These are phyloP conservation scores for Linyphia triangularis DNA, from an alignment of 2,888 invertebrate genomes.

Conservation along the genomic window DNA sequence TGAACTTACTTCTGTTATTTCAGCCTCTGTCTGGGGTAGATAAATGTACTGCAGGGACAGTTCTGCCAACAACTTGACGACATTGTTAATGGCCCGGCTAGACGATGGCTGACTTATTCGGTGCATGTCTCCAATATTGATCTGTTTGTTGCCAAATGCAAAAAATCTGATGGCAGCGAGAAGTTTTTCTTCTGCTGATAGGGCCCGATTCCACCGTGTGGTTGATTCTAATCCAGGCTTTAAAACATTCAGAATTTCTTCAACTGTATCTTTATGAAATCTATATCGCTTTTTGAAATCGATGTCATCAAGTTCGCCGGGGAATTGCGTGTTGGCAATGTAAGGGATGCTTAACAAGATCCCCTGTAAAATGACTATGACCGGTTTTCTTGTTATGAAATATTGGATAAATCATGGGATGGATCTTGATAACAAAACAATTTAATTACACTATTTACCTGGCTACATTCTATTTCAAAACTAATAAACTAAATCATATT, in stretches of 20 bases:
- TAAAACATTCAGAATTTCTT: neutral
- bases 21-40: constrained; percentile 3
- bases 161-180: neutral
- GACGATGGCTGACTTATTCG: neutral
- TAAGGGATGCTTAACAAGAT: no score
- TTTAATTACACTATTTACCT: no score
- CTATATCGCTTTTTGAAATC: neutral
- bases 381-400: no score
- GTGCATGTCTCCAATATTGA: neutral
- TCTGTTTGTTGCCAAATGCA: neutral
- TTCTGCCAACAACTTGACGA: neutral
- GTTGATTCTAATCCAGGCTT: neutral
- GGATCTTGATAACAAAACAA: no score
- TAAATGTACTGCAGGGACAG: neutral
- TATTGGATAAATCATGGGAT: no score
- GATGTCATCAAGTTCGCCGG: constrained; percentile 3
- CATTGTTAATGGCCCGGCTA: neutral
- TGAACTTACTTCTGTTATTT: neutral
- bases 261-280: neutral
- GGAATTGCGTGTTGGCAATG: no score
- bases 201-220: neutral
- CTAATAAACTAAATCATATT: no score
- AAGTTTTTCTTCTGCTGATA: neutral
- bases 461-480: no score
- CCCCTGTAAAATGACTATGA: no score